These are phyloP conservation scores for Pollachius pollachius DNA, from an alignment of 2,113 vertebrate genomes.

Conservation along the genomic window DNA sequence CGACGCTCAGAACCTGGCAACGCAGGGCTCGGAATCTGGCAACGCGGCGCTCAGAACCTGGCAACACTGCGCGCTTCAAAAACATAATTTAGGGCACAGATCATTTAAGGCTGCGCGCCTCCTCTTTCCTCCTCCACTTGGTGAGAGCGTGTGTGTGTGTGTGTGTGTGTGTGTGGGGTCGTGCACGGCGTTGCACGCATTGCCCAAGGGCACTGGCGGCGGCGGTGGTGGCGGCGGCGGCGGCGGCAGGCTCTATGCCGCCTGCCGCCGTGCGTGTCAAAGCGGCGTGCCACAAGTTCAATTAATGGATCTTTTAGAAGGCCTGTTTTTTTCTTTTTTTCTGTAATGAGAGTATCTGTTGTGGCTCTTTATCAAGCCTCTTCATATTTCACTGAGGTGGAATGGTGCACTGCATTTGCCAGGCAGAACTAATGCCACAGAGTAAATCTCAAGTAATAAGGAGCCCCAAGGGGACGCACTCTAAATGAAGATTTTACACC, in stretches of 20 bases:
- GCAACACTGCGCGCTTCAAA: background rate
- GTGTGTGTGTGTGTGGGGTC: no score
- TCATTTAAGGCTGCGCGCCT: no score
- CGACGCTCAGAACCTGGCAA: slow-evolving; percentile 26
- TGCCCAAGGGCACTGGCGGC: no score
- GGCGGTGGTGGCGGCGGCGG: no score
- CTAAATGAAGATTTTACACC: slow-evolving; percentile 78
- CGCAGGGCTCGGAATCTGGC: background rate
- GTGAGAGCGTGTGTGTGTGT: no score
- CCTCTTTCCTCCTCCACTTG: no score
- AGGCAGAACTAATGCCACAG: slow-evolving; percentile 78
- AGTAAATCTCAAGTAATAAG: slow-evolving; percentile 75
- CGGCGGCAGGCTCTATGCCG: no score
- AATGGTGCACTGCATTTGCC: slow-evolving; percentile 72
- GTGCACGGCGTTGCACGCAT: no score
- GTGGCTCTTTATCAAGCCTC: slow-evolving; percentile 74
- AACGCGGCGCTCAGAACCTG: slow-evolving; percentile 35
- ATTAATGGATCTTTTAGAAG: slow-evolving; percentile 76
- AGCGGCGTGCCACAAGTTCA: slow-evolving; percentile 70
- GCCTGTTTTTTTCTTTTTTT: slow-evolving; percentile 45
- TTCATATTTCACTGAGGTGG: slow-evolving; percentile 76
- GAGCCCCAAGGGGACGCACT: slow-evolving; percentile 63
- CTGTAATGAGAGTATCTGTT: slow-evolving; percentile 70
- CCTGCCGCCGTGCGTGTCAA: slow-evolving; percentile 58
- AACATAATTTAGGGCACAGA: no score